A percentile compares a stretch with the other conserved stretches of the same genome.
Evolutionary conservation across 1,140 invertebrate species (phyloP).

Genomic region (Bradynema listronoti): DNA sequence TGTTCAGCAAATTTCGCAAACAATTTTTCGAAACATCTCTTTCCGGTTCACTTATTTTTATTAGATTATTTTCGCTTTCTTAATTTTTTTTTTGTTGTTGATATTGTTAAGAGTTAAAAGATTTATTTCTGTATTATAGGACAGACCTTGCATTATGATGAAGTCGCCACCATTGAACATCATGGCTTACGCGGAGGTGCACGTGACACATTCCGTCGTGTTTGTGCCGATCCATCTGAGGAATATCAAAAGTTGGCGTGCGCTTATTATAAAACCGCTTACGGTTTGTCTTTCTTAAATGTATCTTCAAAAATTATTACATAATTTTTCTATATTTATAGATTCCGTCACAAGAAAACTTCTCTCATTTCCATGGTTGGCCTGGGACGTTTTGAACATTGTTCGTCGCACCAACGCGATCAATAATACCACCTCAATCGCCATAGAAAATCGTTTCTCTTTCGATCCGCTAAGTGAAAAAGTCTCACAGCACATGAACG

Average conservation of each 20-base stretch:
- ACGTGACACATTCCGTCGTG: constrained; percentile 22
- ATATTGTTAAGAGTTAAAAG: no score
- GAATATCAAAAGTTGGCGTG: constrained; percentile 31
- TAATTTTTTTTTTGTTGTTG: constrained; percentile 5
- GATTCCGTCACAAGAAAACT: constrained; percentile 21
- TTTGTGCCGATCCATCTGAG: constrained; percentile 26
- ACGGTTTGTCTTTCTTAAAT: constrained; percentile 14
- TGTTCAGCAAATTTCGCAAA: constrained; percentile 24
- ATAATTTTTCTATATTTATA: constrained; percentile 5
- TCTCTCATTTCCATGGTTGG: constrained; percentile 41
- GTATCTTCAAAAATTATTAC: not conserved
- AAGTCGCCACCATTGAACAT: constrained; percentile 18
- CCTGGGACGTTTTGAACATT: constrained; percentile 34
- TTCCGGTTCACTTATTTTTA: not conserved
- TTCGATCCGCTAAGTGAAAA: constrained; percentile 39
- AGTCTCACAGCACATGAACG: constrained; percentile 29
- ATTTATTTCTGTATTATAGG: no score
- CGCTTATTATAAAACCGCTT: constrained; percentile 36
- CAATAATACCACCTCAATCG: not conserved
- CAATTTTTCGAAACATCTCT: constrained; percentile 29
- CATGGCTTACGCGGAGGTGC: constrained; percentile 2
- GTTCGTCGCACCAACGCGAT: constrained; percentile 24
- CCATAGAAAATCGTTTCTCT: constrained; percentile 26
- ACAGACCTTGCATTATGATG: constrained; percentile 33
- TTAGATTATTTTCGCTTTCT: not conserved